These are phyloP conservation scores for Himalopsyche japonica DNA, from an alignment of 2,888 invertebrate species.

Conservation along the genomic window DNA sequence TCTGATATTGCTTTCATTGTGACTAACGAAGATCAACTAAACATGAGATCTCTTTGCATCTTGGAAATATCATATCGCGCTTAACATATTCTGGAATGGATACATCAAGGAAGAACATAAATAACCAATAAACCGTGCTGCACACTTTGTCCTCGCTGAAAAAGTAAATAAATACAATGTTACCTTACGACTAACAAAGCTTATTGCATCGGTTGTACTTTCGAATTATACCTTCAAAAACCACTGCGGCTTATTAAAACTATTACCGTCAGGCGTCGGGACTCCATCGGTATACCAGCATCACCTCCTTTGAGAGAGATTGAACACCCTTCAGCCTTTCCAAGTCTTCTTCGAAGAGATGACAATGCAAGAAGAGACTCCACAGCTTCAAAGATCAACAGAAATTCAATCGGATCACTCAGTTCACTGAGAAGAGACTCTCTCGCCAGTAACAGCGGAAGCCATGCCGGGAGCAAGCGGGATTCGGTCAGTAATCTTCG, in stretches of 20 bases:
- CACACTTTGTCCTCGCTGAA: too few relatives aligned
- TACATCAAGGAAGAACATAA: too few relatives aligned
- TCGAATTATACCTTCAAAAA: background rate
- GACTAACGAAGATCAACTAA: background rate
- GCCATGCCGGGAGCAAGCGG: conserved; percentile 44
- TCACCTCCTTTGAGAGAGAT: conserved; percentile 62
- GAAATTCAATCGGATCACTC: conserved; percentile 53
- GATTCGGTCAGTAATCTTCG: conserved; percentile 45
- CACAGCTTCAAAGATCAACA: conserved; percentile 57
- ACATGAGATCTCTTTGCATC: background rate
- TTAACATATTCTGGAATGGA: too few relatives aligned
- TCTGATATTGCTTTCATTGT: background rate
- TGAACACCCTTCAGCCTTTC: conserved; percentile 73
- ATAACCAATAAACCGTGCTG: too few relatives aligned
- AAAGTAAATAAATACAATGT: too few relatives aligned
- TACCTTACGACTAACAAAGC: background rate
- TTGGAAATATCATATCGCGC: too few relatives aligned
- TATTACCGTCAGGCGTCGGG: conserved; percentile 58
- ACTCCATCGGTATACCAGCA: conserved; percentile 63
- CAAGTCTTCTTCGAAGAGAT: conserved; percentile 64
- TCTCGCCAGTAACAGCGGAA: conserved; percentile 44
- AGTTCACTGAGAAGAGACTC: conserved; percentile 47
- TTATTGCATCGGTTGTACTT: background rate
- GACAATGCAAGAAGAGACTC: conserved; percentile 47
- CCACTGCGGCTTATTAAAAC: background rate